A percentile compares a stretch with the other conserved stretches of the same genome.
phyloP scores from a whole-genome alignment of 2,797 vertebrate genomes.

The Lagocephalus sceleratus region DNA sequence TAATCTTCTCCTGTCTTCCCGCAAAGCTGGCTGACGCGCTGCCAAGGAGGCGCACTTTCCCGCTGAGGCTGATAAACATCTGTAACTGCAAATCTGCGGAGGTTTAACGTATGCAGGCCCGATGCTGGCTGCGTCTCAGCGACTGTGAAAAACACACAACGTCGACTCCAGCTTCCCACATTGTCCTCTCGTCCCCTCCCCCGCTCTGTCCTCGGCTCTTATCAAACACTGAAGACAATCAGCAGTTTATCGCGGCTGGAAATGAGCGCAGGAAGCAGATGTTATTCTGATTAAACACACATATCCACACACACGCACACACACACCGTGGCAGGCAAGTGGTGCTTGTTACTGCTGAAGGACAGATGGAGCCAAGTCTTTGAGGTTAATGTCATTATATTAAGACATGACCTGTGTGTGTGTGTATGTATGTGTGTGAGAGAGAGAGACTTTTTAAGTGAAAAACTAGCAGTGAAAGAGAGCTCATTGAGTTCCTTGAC shows the following conservation, averaged over 20 bases:
- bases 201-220: constrained; percentile 22
- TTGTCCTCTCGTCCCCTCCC: constrained; percentile 28
- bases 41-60: constrained; percentile 33
- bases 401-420: constrained; percentile 22
- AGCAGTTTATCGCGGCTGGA: constrained; percentile 67
- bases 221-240: constrained; percentile 70
- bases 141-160: too few species aligned
- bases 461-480: too few species aligned
- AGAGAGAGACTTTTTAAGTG: neutral
- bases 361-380: constrained; percentile 32
- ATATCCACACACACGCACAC: constrained; percentile 17
- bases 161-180: neutral
- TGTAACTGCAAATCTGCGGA: constrained; percentile 30
- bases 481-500: constrained; percentile 3
- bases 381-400: constrained; percentile 39
- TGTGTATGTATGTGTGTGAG: constrained; percentile 10
- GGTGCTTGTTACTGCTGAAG: constrained; percentile 25
- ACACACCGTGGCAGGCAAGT: constrained; percentile 16
- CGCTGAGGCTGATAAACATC: constrained; percentile 50
- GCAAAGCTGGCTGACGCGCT: constrained; percentile 30
- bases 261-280: constrained; percentile 72
- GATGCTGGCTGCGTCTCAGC: neutral
- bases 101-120: constrained; percentile 33
- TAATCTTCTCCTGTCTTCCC: constrained; percentile 26
- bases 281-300: constrained; percentile 69